Evolutionary conservation across 2,888 invertebrate species (phyloP), one percentile per base, ranked within the genome.

Genomic region (Melanostoma scalare): DNA sequence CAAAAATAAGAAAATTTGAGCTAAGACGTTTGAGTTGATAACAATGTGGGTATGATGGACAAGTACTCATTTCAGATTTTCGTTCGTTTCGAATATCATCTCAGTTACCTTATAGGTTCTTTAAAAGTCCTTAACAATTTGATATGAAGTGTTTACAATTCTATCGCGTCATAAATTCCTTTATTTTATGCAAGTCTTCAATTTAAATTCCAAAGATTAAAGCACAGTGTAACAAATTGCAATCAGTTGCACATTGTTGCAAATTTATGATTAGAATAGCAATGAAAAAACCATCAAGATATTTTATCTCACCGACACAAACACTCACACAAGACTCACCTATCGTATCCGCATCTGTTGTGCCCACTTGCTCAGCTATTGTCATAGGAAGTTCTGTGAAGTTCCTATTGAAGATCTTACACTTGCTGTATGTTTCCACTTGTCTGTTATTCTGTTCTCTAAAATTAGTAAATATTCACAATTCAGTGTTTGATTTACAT

Each of bases 361-460:
- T 30, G 38, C 55, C 44, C 4, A 63, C 31, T 2, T n/a, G 35
- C 30, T 52, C 4, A 46, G 4, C 6, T 3, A 46, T 35, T 3
- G 10, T 50, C 30, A 10, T 20, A 20, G 52, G 1, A 53, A 38
- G 31, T 6, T 78, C 52, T 35, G 89, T 89, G 73, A 89, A 90
- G 85, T 90, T 91, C 71, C 87, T 85, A 86, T 92, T 91, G 86
- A 90, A 93, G 92, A 92, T 92, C 86, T 89, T 88, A 85, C 93
- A 93, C 86, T 88, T 89, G 87, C 92, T 92, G 65, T 88, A 89
- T n/a, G 88, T 90, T 60, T 87, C 87, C 85, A 87, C 87, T 33
- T 91, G 92, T 8, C 89, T 88, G 86, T 90, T 91, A 87, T 92
- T 90, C 80, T 69, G 86, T 76, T 90, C 87, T 60, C 91, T 91